phyloP scores from a whole-genome alignment of 2,888 invertebrate species.

The Octodonta nipae region DNA sequence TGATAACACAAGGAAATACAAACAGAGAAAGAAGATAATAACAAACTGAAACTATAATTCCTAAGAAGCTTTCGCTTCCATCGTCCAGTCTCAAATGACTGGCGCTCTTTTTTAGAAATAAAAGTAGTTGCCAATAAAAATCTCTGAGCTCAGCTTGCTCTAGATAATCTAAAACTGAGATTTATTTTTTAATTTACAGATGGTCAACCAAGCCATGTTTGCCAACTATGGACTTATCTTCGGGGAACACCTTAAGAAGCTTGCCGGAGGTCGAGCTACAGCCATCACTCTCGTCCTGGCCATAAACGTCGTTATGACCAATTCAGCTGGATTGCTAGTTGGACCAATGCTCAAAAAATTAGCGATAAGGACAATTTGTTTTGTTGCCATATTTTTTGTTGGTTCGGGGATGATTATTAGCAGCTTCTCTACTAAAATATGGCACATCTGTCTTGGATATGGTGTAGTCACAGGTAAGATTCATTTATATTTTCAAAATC shows the following conservation, averaged over 20 bases:
- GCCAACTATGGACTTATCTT: constrained; percentile 58
- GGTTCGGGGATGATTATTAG: constrained; percentile 41
- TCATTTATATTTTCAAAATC: constrained; percentile 1
- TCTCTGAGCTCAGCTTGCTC: too few relatives aligned
- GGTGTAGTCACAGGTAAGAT: constrained; percentile 40
- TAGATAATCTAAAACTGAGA: too few relatives aligned
- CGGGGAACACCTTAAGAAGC: constrained; percentile 47
- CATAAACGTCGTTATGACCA: constrained; percentile 49
- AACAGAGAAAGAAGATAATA: too few relatives aligned
- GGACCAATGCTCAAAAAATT: constrained; percentile 51
- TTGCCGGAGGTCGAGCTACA: constrained; percentile 47
- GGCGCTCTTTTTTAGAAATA: too few relatives aligned
- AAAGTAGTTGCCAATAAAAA: too few relatives aligned
- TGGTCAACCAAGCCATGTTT: constrained; percentile 57
- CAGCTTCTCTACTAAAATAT: constrained; percentile 39
- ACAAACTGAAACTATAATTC: too few relatives aligned
- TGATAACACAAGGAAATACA: too few relatives aligned
- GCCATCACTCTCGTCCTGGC: constrained; percentile 57
- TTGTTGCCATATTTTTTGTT: constrained; percentile 41
- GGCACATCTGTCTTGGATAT: constrained; percentile 43
- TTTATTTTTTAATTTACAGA: constrained; percentile 26
- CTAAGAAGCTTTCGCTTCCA: too few relatives aligned
- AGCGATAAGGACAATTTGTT: constrained; percentile 42
- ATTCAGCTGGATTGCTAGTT: constrained; percentile 53
- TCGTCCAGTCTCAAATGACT: too few relatives aligned